phyloP scores from a whole-genome alignment of 2,113 vertebrate species.

The Puntigrus tetrazona region DNA sequence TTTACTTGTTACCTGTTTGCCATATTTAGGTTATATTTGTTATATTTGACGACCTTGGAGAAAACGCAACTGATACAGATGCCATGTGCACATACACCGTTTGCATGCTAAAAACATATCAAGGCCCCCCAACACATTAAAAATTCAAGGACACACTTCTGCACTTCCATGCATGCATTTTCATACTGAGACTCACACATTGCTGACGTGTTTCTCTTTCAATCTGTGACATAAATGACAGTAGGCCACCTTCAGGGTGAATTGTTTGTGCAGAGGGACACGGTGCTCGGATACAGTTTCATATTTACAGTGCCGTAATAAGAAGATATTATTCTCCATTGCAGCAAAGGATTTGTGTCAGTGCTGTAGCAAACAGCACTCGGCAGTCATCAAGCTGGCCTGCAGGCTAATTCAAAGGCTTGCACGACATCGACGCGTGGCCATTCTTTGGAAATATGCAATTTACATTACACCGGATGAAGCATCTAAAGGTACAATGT shows the following conservation, averaged over 20 bases:
- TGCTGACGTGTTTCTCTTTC: background rate
- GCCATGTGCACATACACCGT: background rate
- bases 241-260: background rate
- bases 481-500: slow-evolving; percentile 19
- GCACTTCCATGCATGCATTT: background rate
- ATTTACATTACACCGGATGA: slow-evolving; percentile 36
- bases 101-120: slow-evolving; percentile 6
- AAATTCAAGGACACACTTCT: slow-evolving; percentile 19
- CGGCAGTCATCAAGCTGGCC: slow-evolving; percentile 23
- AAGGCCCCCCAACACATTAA: background rate
- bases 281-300: background rate
- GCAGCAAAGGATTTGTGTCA: slow-evolving; percentile 3
- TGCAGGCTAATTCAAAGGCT: slow-evolving; percentile 24
- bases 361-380: slow-evolving; percentile 7
- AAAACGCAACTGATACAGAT: background rate
- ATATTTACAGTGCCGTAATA: background rate
- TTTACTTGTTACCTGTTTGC: background rate
- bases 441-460: slow-evolving; percentile 13
- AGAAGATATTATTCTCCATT: background rate
- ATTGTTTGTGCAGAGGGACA: slow-evolving; percentile 3
- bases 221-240: background rate
- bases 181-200: slow-evolving; percentile 14
- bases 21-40: background rate
- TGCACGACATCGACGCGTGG: background rate
- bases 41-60: background rate